Evolutionary conservation across 2,797 vertebrate genomes (phyloP).

Genomic region (Acrossocheilus wenchowensis): DNA sequence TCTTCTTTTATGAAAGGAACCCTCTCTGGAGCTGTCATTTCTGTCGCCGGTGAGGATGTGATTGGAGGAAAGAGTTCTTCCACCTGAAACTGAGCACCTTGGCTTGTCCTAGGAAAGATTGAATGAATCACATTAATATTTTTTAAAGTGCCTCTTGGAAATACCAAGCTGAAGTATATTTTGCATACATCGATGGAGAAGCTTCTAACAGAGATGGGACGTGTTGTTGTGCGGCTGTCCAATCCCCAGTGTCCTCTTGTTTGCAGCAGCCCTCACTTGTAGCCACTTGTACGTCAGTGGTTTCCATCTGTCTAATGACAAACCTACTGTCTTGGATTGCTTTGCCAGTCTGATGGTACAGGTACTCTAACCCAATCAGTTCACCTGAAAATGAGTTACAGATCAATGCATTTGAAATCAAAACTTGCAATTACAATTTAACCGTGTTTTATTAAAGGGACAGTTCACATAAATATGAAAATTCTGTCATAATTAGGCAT

Average conservation of each 20-base stretch:
- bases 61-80: neutral
- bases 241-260: conserved; percentile 3
- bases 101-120: neutral
- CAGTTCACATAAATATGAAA: too few species aligned
- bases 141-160: neutral
- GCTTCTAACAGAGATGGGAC: neutral
- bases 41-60: neutral
- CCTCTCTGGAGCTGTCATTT: neutral
- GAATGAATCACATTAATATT: neutral
- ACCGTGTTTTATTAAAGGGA: too few species aligned
- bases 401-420: too few species aligned
- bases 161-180: neutral
- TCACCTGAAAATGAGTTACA: neutral
- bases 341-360: conserved; percentile 12
- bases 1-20: neutral
- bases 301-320: conserved; percentile 1
- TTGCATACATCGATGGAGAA: neutral
- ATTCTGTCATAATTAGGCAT: too few species aligned
- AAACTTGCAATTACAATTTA: too few species aligned
- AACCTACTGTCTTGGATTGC: conserved; percentile 7
- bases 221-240: neutral
- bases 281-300: neutral
- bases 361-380: conserved; percentile 38
- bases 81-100: neutral
- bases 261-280: neutral